phyloP scores from a whole-genome alignment of 2,888 invertebrate species.

The Amiota minor region DNA sequence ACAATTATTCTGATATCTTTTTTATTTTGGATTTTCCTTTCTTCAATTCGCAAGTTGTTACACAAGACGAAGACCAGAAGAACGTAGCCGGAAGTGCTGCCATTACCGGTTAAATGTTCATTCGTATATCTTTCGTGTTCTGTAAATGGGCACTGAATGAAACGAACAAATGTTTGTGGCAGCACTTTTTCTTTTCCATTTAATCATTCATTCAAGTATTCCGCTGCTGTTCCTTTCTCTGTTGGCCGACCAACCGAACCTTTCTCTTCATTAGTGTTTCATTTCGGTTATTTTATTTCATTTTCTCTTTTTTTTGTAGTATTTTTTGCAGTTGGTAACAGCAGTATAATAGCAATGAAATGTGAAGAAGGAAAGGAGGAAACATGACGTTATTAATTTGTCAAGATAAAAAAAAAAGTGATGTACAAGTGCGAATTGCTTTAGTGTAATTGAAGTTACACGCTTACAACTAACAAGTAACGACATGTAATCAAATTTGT shows the following conservation, averaged over 20 bases:
- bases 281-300: not conserved
- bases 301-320: slow-evolving; percentile 1
- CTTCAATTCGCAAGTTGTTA: slow-evolving; percentile 19
- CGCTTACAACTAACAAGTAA: not conserved
- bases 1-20: slow-evolving; percentile 9
- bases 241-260: too few species aligned
- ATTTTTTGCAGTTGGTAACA: not conserved
- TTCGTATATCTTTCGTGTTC: not conserved
- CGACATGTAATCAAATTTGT: slow-evolving; percentile 21
- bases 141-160: not conserved
- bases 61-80: not conserved
- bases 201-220: not conserved
- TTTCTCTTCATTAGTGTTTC: not conserved
- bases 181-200: slow-evolving; percentile 11
- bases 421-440: not conserved
- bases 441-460: slow-evolving; percentile 14
- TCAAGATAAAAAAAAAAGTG: slow-evolving; percentile 14
- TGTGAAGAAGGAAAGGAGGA: slow-evolving; percentile 9
- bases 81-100: slow-evolving; percentile 9
- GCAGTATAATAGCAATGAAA: slow-evolving; percentile 8
- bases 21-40: not conserved
- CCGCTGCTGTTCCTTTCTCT: not conserved
- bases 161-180: slow-evolving; percentile 20
- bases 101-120: slow-evolving; percentile 2
- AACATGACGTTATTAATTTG: slow-evolving; percentile 2